Conservation (phyloP, 2,113 vertebrate genomes). For the Erpornis zantholeuca region DNA sequence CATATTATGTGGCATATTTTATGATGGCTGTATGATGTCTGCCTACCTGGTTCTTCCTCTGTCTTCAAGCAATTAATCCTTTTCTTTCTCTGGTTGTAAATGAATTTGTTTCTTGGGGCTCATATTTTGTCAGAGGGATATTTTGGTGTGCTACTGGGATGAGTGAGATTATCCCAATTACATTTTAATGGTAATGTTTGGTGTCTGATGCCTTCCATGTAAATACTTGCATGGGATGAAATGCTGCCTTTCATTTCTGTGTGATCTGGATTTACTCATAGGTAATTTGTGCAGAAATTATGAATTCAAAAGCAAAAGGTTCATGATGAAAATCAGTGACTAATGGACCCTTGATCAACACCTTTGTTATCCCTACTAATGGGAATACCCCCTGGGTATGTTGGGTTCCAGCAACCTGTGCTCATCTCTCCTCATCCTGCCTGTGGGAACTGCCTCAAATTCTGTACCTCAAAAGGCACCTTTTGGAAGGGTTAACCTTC, state of each 20-base stretch:
- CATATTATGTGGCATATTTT: background rate
- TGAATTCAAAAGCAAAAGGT: background rate
- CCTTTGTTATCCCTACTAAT: background rate
- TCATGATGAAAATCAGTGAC: background rate
- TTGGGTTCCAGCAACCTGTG: background rate
- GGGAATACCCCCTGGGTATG: background rate
- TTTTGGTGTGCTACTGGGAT: constrained; percentile 33
- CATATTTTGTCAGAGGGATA: constrained; percentile 26
- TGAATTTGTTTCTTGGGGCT: constrained; percentile 46
- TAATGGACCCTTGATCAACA: background rate
- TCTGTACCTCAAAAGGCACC: background rate
- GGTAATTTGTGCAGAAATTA: background rate
- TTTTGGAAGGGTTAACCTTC: background rate
- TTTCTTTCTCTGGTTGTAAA: constrained; percentile 50
- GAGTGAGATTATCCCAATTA: constrained; percentile 34
- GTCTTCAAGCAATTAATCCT: constrained; percentile 16
- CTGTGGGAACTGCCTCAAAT: background rate
- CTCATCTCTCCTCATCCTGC: background rate
- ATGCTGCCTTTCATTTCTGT: background rate
- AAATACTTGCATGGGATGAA: background rate
- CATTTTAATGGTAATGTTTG: background rate
- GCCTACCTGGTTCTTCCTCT: background rate
- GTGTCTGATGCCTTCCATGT: background rate
- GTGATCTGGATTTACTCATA: background rate
- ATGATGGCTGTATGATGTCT: constrained; percentile 25